These are phyloP conservation scores for Drosophila silvestris DNA, from an alignment of 2,888 invertebrate genomes.

Conservation along the genomic window DNA sequence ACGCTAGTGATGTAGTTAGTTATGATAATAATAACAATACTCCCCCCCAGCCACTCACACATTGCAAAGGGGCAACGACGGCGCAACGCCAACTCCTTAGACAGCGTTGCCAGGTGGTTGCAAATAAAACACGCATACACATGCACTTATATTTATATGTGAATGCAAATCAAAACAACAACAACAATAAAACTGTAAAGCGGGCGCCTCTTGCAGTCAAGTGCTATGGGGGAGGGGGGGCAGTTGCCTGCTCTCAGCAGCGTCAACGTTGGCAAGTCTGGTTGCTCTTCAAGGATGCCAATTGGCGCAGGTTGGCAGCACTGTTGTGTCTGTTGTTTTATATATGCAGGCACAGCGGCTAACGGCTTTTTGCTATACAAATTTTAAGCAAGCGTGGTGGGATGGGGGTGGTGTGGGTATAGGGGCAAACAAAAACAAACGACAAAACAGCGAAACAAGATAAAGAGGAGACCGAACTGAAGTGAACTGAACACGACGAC, in stretches of 20 bases:
- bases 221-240: background rate
- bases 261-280: slow-evolving; percentile 50
- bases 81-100: slow-evolving; percentile 26
- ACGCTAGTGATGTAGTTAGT: slow-evolving; percentile 56
- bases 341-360: slow-evolving; percentile 45
- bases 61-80: slow-evolving; percentile 6
- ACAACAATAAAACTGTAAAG: slow-evolving; percentile 48
- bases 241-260: slow-evolving; percentile 26
- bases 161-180: slow-evolving; percentile 61
- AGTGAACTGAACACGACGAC: slow-evolving; percentile 32
- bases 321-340: slow-evolving; percentile 41
- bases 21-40: slow-evolving; percentile 67
- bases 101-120: slow-evolving; percentile 49
- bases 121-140: slow-evolving; percentile 25
- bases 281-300: slow-evolving; percentile 64
- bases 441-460: slow-evolving; percentile 60
- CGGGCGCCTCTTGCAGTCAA: slow-evolving; percentile 25
- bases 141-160: slow-evolving; percentile 19
- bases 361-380: slow-evolving; percentile 69
- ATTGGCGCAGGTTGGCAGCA: slow-evolving; percentile 73
- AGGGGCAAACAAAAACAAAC: slow-evolving; percentile 74
- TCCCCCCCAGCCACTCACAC: background rate
- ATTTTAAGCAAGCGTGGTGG: slow-evolving; percentile 41
- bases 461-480: slow-evolving; percentile 51
- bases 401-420: background rate